These are phyloP conservation scores for Molothrus ater DNA, from an alignment of 2,797 vertebrate genomes.

Conservation along the genomic window DNA sequence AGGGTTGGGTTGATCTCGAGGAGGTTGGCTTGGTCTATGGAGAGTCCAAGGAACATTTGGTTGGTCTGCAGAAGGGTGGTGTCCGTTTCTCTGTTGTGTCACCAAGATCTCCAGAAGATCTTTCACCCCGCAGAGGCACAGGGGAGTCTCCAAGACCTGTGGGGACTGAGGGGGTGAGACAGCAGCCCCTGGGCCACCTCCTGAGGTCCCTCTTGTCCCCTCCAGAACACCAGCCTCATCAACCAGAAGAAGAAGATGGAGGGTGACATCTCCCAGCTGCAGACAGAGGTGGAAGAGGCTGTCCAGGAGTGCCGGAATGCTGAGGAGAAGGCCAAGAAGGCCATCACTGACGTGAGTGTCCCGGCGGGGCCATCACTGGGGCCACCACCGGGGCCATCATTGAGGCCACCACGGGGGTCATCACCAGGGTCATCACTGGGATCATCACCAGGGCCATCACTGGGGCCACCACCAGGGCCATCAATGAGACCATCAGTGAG, in stretches of 20 bases:
- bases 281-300: not conserved
- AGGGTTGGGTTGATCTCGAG: not conserved
- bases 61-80: too few species aligned
- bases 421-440: too few species aligned
- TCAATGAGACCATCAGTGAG: rapidly evolving
- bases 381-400: rapidly evolving
- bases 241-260: not conserved
- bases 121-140: rapidly evolving
- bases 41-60: too few species aligned
- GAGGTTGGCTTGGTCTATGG: not conserved
- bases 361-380: rapidly evolving
- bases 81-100: rapidly evolving
- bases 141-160: not conserved
- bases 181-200: not conserved
- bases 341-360: not conserved
- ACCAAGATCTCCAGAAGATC: not conserved
- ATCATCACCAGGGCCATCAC: too few species aligned
- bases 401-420: too few species aligned
- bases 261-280: not conserved
- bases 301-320: not conserved
- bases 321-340: not conserved
- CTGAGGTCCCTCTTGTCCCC: too few species aligned
- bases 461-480: not conserved
- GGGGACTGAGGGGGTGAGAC: not conserved
- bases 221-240: not conserved